Evolutionary conservation across 2,888 invertebrate species (phyloP), one percentile per base, ranked within the genome.

Genomic region (Caenorhabditis sp.): DNA sequence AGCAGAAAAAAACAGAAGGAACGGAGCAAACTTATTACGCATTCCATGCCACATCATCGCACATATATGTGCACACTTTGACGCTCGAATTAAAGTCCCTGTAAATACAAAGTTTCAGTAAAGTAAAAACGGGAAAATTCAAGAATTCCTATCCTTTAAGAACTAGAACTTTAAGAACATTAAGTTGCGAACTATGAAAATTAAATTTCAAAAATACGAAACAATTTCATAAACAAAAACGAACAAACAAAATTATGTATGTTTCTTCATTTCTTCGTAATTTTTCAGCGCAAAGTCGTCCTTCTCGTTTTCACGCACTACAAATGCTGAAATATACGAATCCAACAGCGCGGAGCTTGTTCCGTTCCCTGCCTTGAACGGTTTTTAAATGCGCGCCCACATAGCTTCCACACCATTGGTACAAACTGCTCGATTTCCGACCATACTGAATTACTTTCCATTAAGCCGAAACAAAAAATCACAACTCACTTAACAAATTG

Each of bases 41-140:
- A 62, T 62, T 62, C 62, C 62, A 62, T 62, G 50, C n/a, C 62
- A 50, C 62, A 45, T 30, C 37, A 48, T 52, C 62, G 52, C 62
- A 62, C 50, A 41, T 62, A n/a, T n/a, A n/a, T n/a, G n/a, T n/a
- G n/a, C n/a, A n/a, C n/a, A n/a, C n/a, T n/a, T n/a, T n/a, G n/a
- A n/a, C n/a, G n/a, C n/a, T n/a, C n/a, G n/a, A n/a, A n/a, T n/a
- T n/a, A n/a, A n/a, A n/a, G n/a, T n/a, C n/a, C n/a, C n/a, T n/a
- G n/a, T n/a, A n/a, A n/a, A n/a, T n/a, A n/a, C n/a, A n/a, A n/a
- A n/a, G n/a, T n/a, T n/a, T n/a, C n/a, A n/a, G n/a, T n/a, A n/a
- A n/a, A n/a, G n/a, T n/a, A n/a, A n/a, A n/a, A n/a, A n/a, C n/a
- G n/a, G n/a, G n/a, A n/a, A n/a, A n/a, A n/a, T n/a, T n/a, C n/a